Conservation (phyloP, 92 coral and sea anemone genomes). For the Porites divaricata region DNA sequence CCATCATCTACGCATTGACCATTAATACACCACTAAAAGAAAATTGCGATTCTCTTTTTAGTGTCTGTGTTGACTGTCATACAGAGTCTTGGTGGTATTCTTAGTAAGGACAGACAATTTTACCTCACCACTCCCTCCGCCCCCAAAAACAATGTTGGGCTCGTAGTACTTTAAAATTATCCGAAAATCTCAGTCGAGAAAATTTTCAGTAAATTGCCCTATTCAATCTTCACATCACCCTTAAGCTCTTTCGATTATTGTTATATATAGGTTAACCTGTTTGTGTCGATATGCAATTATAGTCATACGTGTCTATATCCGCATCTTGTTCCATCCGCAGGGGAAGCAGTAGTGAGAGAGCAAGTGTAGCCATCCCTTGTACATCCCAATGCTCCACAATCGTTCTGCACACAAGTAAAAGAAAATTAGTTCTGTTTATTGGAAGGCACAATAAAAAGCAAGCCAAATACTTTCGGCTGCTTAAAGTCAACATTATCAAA, state of each 20-base stretch:
- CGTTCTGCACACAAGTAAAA: constrained; percentile 29
- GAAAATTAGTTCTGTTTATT: no score
- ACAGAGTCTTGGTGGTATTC: no score
- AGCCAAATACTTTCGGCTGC: not conserved
- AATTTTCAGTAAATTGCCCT: no score
- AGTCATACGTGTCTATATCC: constrained; percentile 76
- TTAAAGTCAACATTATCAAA: no score
- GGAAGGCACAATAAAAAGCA: no score
- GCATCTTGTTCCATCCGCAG: constrained; percentile 81
- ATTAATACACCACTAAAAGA: constrained; percentile 83
- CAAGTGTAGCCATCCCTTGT: constrained; percentile 46
- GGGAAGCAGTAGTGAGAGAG: constrained; percentile 34
- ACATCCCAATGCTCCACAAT: constrained; percentile 64
- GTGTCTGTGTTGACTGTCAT: not conserved
- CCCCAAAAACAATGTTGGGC: no score
- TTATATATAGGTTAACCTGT: not conserved
- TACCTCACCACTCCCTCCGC: no score
- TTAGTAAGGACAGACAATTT: no score
- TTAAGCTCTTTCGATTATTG: no score
- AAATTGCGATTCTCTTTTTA: not conserved
- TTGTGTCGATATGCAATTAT: not conserved
- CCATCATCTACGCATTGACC: constrained; percentile 90
- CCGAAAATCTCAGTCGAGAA: no score
- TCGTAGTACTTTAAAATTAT: no score
- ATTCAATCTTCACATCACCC: no score